Evolutionary conservation across 2,888 invertebrate species (phyloP).

Genomic region (Hybos culiciformis): DNA sequence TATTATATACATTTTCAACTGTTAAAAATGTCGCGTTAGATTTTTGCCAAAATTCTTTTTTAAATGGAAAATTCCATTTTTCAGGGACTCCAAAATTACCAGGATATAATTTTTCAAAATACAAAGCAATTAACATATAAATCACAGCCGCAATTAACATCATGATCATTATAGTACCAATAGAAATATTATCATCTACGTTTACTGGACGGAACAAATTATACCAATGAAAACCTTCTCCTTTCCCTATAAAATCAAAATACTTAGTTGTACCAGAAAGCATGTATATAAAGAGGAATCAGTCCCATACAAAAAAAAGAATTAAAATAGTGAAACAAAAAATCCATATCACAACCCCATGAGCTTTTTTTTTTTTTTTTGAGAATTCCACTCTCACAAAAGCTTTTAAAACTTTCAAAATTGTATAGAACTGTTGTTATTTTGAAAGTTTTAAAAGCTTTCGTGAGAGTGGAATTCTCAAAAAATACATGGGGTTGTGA

Average conservation of each 20-base stretch:
- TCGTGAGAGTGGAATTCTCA: no score
- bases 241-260: conserved; percentile 48
- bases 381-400: no score
- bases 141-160: conserved; percentile 49
- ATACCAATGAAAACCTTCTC: conserved; percentile 42
- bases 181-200: conserved; percentile 51
- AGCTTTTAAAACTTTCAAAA: no score
- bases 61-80: conserved; percentile 63
- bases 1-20: background rate
- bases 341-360: no score
- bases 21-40: background rate
- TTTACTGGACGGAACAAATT: conserved; percentile 48
- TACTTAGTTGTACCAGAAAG: conserved; percentile 49
- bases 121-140: conserved; percentile 60
- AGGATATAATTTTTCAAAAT: conserved; percentile 68
- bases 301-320: no score
- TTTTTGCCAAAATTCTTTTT: conserved; percentile 40
- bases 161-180: conserved; percentile 61
- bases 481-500: no score
- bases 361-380: no score
- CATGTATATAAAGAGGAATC: no score
- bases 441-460: no score
- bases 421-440: no score
- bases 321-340: no score
- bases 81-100: conserved; percentile 68